Evolutionary conservation across 2,888 invertebrate genomes (phyloP).

Genomic region (Chrysomela aeneicollis): DNA sequence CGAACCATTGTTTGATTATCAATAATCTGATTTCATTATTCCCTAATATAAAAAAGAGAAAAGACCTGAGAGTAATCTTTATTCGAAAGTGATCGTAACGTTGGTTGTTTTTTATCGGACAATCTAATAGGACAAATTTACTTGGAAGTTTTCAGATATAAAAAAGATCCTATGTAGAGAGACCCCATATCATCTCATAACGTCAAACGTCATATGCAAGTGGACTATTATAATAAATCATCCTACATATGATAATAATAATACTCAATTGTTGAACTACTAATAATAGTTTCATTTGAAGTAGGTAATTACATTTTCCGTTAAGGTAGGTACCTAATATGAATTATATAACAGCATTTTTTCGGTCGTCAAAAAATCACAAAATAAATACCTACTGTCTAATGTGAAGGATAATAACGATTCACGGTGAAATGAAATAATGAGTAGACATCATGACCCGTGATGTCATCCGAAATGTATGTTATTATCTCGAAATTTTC

Average conservation of each 20-base stretch:
- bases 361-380: background rate
- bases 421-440: constrained; percentile 2
- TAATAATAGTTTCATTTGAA: background rate
- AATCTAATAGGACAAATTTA: too few species aligned
- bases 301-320: background rate
- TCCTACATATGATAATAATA: too few species aligned
- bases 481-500: constrained; percentile 14
- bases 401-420: background rate
- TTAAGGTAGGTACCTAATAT: background rate
- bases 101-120: too few species aligned
- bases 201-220: too few species aligned
- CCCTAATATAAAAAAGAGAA: background rate
- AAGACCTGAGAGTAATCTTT: background rate
- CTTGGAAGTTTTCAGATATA: too few species aligned
- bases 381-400: background rate
- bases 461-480: constrained; percentile 10
- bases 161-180: too few species aligned
- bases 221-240: too few species aligned
- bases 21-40: background rate
- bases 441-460: constrained; percentile 1
- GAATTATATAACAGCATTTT: background rate
- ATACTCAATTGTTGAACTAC: background rate
- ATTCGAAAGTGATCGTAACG: background rate
- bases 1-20: background rate
- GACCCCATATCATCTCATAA: too few species aligned